Conservation (phyloP, 1,140 invertebrate genomes). For the Mactra quadrangularis region DNA sequence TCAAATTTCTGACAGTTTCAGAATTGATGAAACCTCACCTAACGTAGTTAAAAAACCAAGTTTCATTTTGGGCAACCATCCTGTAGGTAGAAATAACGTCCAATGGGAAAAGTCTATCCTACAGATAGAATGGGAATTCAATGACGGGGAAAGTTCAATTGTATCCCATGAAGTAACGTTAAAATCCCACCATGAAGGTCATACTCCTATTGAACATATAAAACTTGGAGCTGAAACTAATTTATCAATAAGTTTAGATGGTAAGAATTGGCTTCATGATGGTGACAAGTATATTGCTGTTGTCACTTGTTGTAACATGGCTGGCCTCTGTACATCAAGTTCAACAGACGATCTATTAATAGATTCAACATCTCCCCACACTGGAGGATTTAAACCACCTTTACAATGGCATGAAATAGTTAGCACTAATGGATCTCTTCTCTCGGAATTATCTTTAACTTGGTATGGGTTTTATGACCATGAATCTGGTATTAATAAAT, state of each 20-base stretch:
- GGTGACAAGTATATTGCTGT: conserved; percentile 40
- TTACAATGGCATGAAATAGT: not conserved
- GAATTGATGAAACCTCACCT: conserved; percentile 43
- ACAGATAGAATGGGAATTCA: conserved; percentile 21
- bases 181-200: conserved; percentile 21
- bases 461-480: conserved; percentile 36
- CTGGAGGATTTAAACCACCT: conserved; percentile 36
- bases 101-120: conserved; percentile 54
- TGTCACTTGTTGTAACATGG: conserved; percentile 47
- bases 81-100: not conserved
- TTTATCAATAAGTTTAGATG: conserved; percentile 21
- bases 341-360: conserved; percentile 19
- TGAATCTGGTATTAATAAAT: conserved; percentile 27
- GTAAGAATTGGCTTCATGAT: not conserved
- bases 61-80: conserved; percentile 14
- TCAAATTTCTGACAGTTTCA: conserved; percentile 45
- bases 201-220: conserved; percentile 1
- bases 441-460: conserved; percentile 7
- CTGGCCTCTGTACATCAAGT: conserved; percentile 41
- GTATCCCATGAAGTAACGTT: not conserved
- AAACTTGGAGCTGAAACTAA: not conserved
- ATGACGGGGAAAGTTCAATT: conserved; percentile 13
- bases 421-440: not conserved
- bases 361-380: conserved; percentile 51
- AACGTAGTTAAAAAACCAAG: not conserved